Evolutionary conservation across 2,797 vertebrate species (phyloP), one percentile per base, ranked within the genome.

Genomic region (Tragopan temminckii): DNA sequence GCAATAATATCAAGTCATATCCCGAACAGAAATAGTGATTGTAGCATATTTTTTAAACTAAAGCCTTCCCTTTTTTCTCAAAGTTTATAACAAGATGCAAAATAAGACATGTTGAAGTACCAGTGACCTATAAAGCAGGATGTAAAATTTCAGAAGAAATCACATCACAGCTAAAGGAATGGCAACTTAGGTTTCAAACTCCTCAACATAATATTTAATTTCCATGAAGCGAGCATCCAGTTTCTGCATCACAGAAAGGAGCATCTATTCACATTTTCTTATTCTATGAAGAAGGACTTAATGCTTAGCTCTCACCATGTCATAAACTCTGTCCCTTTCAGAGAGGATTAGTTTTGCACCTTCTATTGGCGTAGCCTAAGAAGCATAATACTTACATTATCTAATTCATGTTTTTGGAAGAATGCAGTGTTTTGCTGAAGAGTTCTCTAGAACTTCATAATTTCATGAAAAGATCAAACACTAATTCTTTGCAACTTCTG

Each of bases 391-490:
- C 27, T 29, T 52, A 52, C 27, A 55, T 57, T 69, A 77, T 67
- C 75, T 85, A 75, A 94, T 88, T 85, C 5, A 13, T 53, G 8
- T 0, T 52, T 89, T 86, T 59, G 15, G 33, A 81, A 29, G 16
- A 95, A 86, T 86, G 72, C 52, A 61, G 84, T 74, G n/a, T 67
- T 84, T 83, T 88, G 31, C 24, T 86, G 20, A 90, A 94, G 48
- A 55, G 48, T 48, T 93, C 75, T 61, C 43, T 40, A 79, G 80
- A 88, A 94, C 13, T 69, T 46, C 7, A 1, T 58, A 84, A 90
- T 57, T 74, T 43, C 45, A 74, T 14, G 11, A 85, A 61, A n/a
- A 86, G 40, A 88, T 93, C 68, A 93, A 89, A 80, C 72, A 40
- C 5, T 80, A 58, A 76, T 89, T 89, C 67, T 88, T 69, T 90